These are phyloP conservation scores for Sardinella longiceps DNA, from an alignment of 2,797 vertebrate genomes.

Conservation along the genomic window DNA sequence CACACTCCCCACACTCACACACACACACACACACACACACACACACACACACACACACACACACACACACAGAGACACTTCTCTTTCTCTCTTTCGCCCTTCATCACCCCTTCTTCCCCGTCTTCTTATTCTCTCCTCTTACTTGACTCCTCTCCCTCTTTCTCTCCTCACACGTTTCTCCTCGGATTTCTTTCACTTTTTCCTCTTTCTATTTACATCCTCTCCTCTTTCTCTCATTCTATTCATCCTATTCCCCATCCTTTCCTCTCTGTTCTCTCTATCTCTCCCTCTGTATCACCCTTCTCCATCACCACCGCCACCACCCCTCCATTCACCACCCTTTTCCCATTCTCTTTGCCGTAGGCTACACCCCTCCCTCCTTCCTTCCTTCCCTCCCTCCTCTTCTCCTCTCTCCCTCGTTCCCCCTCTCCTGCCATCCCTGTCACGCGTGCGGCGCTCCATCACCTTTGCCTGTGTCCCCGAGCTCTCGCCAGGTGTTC, in stretches of 20 bases:
- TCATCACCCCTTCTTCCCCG: conserved; percentile 30
- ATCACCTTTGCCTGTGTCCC: conserved; percentile 54
- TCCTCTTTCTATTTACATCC: not conserved
- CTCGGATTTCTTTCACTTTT: not conserved
- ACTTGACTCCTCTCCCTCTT: not conserved
- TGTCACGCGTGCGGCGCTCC: conserved; percentile 48
- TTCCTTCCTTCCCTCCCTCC: not conserved
- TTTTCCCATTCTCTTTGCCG: conserved; percentile 39
- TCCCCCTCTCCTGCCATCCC: conserved; percentile 47
- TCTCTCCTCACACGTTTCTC: not conserved
- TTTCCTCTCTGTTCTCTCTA: conserved; percentile 2
- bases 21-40: too few species aligned
- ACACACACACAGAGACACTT: too few species aligned
- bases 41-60: too few species aligned
- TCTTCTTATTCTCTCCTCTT: not conserved
- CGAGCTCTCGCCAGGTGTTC: conserved; percentile 69
- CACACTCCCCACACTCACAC: too few species aligned
- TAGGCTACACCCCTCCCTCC: conserved; percentile 45
- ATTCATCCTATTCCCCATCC: not conserved
- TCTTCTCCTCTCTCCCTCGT: conserved; percentile 30
- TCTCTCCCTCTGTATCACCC: not conserved
- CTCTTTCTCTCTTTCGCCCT: not conserved
- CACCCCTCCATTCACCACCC: too few species aligned
- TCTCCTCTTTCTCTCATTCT: not conserved
- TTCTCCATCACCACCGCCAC: conserved; percentile 26